These are phyloP conservation scores for Drosophila pruinosa DNA, from an alignment of 1,140 invertebrate species.

Conservation along the genomic window DNA sequence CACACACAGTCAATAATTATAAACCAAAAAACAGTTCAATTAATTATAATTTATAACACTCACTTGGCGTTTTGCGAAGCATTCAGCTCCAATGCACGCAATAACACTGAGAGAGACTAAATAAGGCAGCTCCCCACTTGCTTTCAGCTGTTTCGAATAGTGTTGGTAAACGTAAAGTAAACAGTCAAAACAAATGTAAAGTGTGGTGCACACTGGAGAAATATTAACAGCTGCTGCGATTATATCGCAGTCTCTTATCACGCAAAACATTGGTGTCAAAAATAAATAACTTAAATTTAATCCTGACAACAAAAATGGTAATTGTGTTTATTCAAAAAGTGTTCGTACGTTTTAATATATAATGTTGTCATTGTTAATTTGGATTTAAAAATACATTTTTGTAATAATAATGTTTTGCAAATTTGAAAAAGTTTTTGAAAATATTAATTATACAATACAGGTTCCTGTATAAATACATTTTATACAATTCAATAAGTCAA, in stretches of 20 bases:
- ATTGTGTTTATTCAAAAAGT: too few relatives aligned
- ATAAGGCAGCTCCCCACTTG: constrained; percentile 21
- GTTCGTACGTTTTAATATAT: too few relatives aligned
- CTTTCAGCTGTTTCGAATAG: constrained; percentile 52
- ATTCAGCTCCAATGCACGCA: constrained; percentile 37
- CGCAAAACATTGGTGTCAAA: too few relatives aligned
- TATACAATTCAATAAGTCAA: too few relatives aligned
- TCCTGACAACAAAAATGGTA: too few relatives aligned
- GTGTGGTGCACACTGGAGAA: constrained; percentile 12
- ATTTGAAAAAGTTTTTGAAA: too few relatives aligned
- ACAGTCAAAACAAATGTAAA: constrained; percentile 53
- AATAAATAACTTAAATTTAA: not conserved
- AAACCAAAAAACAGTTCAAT: constrained; percentile 45
- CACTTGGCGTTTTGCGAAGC: constrained; percentile 41
- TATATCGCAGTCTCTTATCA: constrained; percentile 6
- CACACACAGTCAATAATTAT: constrained; percentile 10
- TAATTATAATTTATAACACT: constrained; percentile 56
- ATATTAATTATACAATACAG: too few relatives aligned
- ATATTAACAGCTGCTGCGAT: constrained; percentile 1
- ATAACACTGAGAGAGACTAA: constrained; percentile 44
- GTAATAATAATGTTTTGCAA: too few relatives aligned
- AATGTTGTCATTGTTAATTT: too few relatives aligned
- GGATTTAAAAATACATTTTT: too few relatives aligned
- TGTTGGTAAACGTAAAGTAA: constrained; percentile 26
- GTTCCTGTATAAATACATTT: too few relatives aligned